phyloP scores from a whole-genome alignment of 2,797 vertebrate species.

The Sternarchorhynchus goeldii region DNA sequence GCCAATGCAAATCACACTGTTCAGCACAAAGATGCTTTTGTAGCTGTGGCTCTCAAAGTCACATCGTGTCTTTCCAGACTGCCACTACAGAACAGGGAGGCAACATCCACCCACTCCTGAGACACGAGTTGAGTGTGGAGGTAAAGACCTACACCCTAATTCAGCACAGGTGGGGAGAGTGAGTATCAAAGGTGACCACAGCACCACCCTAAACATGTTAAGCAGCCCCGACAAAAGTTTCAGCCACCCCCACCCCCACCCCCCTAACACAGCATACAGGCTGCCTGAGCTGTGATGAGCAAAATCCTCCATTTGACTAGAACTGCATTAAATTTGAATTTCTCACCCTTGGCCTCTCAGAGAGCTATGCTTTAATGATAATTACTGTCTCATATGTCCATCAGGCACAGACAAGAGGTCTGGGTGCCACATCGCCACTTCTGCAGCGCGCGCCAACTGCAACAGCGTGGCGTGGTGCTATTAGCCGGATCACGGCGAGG shows the following conservation, averaged over 20 bases:
- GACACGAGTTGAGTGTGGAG: neutral
- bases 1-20: neutral
- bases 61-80: neutral
- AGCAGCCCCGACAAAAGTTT: neutral
- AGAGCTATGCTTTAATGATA: slow-evolving; percentile 33
- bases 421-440: slow-evolving; percentile 28
- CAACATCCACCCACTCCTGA: slow-evolving; percentile 7
- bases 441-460: slow-evolving; percentile 9
- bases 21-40: neutral
- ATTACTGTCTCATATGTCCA: slow-evolving; percentile 31
- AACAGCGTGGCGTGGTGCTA: slow-evolving; percentile 19
- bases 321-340: slow-evolving; percentile 37
- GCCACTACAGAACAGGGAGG: neutral
- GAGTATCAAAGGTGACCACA: neutral
- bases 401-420: slow-evolving; percentile 15
- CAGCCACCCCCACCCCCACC: slow-evolving; percentile 2
- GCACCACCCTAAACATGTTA: neutral
- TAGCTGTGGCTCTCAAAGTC: slow-evolving; percentile 7
- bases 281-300: slow-evolving; percentile 24
- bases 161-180: neutral
- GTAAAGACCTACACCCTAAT: neutral
- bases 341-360: slow-evolving; percentile 12
- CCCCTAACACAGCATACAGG: slow-evolving; percentile 18
- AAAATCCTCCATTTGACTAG: slow-evolving; percentile 19
- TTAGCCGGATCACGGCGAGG: slow-evolving; percentile 14